Evolutionary conservation across 2,888 invertebrate genomes (phyloP).

Genomic region (Tetragnatha montana): DNA sequence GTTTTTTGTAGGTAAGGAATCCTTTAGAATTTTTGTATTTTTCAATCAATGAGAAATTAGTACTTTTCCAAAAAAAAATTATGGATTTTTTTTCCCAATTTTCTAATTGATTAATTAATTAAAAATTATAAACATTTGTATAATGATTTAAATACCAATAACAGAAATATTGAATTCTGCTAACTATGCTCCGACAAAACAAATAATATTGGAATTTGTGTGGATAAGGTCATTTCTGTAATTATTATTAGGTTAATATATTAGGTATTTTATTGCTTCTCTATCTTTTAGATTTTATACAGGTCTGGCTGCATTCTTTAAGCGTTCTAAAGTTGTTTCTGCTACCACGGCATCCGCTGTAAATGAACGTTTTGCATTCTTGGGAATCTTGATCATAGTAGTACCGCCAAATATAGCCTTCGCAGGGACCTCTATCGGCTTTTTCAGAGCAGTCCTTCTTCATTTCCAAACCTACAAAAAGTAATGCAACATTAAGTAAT

Average conservation of each 20-base stretch:
- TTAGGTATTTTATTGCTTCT: not conserved
- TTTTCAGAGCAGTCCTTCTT: slow-evolving; percentile 32
- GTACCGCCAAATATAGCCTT: slow-evolving; percentile 29
- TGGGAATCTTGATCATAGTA: slow-evolving; percentile 12
- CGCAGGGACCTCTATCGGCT: slow-evolving; percentile 44
- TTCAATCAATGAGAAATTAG: too few species aligned
- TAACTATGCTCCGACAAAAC: not conserved
- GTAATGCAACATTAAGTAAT: not conserved
- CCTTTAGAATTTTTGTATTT: too few species aligned
- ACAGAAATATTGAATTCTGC: not conserved
- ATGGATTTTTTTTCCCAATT: too few species aligned
- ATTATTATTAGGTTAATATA: not conserved
- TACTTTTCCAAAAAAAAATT: too few species aligned
- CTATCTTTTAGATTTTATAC: not conserved
- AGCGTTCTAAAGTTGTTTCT: slow-evolving; percentile 14
- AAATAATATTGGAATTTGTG: not conserved
- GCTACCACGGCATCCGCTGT: slow-evolving; percentile 52
- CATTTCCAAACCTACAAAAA: slow-evolving; percentile 33
- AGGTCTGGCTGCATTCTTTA: slow-evolving; percentile 22
- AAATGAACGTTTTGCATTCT: slow-evolving; percentile 27
- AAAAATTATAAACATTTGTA: not conserved
- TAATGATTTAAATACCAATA: not conserved
- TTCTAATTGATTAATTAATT: too few species aligned
- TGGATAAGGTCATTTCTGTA: not conserved
- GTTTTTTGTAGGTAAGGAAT: too few species aligned